Evolutionary conservation across 2,113 vertebrate species (phyloP).

Genomic region (Danionella cerebrum): DNA sequence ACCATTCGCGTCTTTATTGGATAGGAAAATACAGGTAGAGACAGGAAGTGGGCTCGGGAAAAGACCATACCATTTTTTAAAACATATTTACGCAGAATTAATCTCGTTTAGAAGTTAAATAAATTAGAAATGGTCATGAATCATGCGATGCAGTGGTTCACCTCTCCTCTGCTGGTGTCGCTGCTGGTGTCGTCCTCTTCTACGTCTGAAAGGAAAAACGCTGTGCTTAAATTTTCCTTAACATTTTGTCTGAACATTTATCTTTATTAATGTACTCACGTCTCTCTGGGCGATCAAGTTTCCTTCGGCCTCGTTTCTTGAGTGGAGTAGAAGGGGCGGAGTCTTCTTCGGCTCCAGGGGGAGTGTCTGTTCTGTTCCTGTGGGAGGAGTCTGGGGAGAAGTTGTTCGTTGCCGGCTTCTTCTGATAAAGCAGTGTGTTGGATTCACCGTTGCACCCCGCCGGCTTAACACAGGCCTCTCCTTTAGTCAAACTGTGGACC

Average conservation of each 20-base stretch:
- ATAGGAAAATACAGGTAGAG: too few species aligned
- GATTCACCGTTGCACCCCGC: slow-evolving; percentile 70
- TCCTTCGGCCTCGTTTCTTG: slow-evolving; percentile 62
- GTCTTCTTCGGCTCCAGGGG: slow-evolving; percentile 69
- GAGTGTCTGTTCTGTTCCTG: slow-evolving; percentile 79
- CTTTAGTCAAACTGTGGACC: slow-evolving; percentile 73
- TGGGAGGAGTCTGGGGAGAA: slow-evolving; percentile 55
- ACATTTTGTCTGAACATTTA: too few species aligned
- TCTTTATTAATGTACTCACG: too few species aligned
- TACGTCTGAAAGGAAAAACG: slow-evolving; percentile 61
- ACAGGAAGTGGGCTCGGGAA: too few species aligned
- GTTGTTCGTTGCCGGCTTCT: slow-evolving; percentile 24
- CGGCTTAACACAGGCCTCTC: slow-evolving; percentile 62
- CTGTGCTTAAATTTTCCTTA: too few species aligned
- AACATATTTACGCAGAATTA: too few species aligned
- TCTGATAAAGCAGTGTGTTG: slow-evolving; percentile 54
- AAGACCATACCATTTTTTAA: too few species aligned
- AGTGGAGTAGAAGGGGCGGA: slow-evolving; percentile 57
- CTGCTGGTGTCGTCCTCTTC: slow-evolving; percentile 82
- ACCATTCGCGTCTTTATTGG: too few species aligned
- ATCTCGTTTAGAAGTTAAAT: too few species aligned
- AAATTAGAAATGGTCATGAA: too few species aligned
- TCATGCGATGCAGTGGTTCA: too few species aligned
- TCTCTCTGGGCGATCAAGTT: slow-evolving; percentile 52
- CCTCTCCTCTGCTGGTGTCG: slow-evolving; percentile 81